These are phyloP conservation scores for Chrysomela aeneicollis DNA, from an alignment of 2,888 invertebrate genomes.

Conservation along the genomic window DNA sequence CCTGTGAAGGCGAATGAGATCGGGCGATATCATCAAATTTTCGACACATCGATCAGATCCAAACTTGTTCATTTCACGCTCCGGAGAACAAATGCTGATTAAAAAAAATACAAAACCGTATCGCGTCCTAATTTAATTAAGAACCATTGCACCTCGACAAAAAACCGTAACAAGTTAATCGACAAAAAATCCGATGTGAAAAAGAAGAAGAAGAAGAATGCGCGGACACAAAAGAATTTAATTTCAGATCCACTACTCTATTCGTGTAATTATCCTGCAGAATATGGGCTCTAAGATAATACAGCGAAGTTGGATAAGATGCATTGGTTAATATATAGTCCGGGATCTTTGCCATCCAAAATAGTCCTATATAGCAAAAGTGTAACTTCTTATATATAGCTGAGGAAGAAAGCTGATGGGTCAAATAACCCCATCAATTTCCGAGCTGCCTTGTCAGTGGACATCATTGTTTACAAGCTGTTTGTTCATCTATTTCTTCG, in stretches of 20 bases:
- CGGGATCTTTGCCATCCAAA: too few relatives aligned
- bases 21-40: neutral
- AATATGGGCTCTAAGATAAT: neutral
- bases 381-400: too few relatives aligned
- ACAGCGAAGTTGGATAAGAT: neutral
- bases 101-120: constrained; percentile 16
- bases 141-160: constrained; percentile 20
- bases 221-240: constrained; percentile 16
- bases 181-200: constrained; percentile 14
- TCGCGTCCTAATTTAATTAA: constrained; percentile 23
- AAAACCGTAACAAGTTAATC: constrained; percentile 23
- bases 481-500: too few relatives aligned
- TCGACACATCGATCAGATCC: neutral
- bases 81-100: neutral
- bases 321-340: neutral
- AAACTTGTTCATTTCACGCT: constrained; percentile 19
- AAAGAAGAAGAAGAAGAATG: neutral
- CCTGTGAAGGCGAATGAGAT: neutral
- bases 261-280: neutral
- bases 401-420: too few relatives aligned
- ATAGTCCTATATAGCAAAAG: too few relatives aligned
- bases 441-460: too few relatives aligned
- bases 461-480: too few relatives aligned
- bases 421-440: too few relatives aligned
- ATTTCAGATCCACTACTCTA: constrained; percentile 13